Evolutionary conservation across 2,888 invertebrate species (phyloP).

Genomic region (Temnothorax rugatulus): DNA sequence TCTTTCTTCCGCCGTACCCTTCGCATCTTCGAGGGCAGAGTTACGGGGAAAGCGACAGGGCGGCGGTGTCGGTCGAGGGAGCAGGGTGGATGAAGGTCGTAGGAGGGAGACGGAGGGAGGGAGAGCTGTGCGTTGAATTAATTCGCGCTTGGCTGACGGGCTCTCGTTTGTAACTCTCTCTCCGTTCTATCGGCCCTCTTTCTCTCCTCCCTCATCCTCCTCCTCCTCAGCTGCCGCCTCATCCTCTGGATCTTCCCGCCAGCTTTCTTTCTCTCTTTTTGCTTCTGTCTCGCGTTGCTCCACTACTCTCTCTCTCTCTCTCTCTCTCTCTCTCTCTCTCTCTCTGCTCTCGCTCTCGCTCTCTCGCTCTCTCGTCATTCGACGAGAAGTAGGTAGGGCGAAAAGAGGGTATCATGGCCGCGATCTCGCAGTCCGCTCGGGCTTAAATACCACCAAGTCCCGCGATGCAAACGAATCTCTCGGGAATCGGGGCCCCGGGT

Average conservation of each 20-base stretch:
- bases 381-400: conserved; percentile 37
- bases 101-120: conserved; percentile 48
- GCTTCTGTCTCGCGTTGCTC: conserved; percentile 49
- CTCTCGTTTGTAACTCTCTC: conserved; percentile 76
- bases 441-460: conserved; percentile 74
- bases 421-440: conserved; percentile 74
- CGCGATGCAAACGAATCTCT: conserved; percentile 80
- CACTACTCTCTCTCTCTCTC: conserved; percentile 38
- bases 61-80: conserved; percentile 31
- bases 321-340: conserved; percentile 35
- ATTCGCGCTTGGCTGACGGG: conserved; percentile 84
- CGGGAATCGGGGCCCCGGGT: conserved; percentile 70
- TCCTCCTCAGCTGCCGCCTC: conserved; percentile 55
- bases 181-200: conserved; percentile 66
- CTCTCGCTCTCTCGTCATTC: conserved; percentile 14
- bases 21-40: conserved; percentile 76
- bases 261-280: conserved; percentile 66
- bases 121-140: conserved; percentile 83
- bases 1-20: conserved; percentile 68
- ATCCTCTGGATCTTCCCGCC: conserved; percentile 56
- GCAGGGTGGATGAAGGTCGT: conserved; percentile 41
- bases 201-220: conserved; percentile 64
- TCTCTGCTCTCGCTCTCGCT: conserved; percentile 34
- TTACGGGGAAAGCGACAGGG: conserved; percentile 71
- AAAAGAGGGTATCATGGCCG: conserved; percentile 73